These are phyloP conservation scores for Dynastes maya DNA, from an alignment of 2,888 invertebrate species.

Conservation along the genomic window DNA sequence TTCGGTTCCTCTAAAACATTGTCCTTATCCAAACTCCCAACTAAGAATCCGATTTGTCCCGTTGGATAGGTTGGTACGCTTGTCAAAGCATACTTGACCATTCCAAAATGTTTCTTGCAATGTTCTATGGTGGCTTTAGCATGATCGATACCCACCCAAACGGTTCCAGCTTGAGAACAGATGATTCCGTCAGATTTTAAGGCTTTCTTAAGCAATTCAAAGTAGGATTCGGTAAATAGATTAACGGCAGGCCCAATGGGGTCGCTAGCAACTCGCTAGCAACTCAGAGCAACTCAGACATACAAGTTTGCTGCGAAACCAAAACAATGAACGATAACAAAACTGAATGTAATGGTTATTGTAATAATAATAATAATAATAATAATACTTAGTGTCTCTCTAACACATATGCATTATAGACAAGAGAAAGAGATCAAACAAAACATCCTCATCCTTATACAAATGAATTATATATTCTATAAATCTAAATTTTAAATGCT, in stretches of 20 bases:
- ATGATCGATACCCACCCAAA: constrained; percentile 84
- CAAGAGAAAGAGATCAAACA: too few species aligned
- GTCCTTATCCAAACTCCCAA: constrained; percentile 84
- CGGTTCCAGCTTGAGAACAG: constrained; percentile 89
- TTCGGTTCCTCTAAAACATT: constrained; percentile 80
- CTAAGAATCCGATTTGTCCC: constrained; percentile 96
- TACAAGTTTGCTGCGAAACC: too few species aligned
- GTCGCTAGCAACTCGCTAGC: too few species aligned
- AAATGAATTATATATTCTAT: too few species aligned
- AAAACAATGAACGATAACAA: too few species aligned
- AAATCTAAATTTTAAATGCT: too few species aligned
- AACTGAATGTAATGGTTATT: too few species aligned
- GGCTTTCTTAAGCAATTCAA: constrained; percentile 84
- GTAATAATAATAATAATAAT: too few species aligned
- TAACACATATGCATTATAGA: too few species aligned
- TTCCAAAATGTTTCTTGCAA: constrained; percentile 82
- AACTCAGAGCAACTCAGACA: too few species aligned
- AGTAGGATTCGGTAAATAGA: constrained; percentile 72
- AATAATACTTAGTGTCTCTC: too few species aligned
- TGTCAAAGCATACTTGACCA: constrained; percentile 85
- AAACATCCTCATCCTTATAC: too few species aligned
- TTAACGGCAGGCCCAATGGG: constrained; percentile 88
- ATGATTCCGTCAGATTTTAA: constrained; percentile 89
- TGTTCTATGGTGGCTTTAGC: constrained; percentile 83
- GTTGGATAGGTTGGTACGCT: constrained; percentile 97